Evolutionary conservation across 2,113 vertebrate species (phyloP), one percentile per base, ranked within the genome.

Genomic region (Oophaga pumilio): DNA sequence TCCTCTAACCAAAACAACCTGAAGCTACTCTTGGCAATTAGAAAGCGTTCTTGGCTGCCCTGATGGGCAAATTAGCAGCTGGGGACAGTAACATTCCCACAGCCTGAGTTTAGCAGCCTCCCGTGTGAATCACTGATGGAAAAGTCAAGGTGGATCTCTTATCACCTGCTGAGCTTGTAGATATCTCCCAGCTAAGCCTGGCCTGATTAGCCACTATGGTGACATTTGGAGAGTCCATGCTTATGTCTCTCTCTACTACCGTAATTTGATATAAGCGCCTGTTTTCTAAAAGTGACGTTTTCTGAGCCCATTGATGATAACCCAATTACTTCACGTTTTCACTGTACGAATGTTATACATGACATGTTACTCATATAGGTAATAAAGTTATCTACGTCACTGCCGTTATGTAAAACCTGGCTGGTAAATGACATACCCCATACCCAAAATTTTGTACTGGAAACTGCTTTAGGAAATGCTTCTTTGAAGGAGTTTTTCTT

Each of bases 1-100:
- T 89, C 84, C 86, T 89, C 87, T 84, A 92, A 95, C 93, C 93
- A 92, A 94, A 94, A 94, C 93, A 95, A 91, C 80, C 84, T 89
- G 78, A 82, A 43, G 88, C 90, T 89, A 17, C 18, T 92, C 90
- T 82, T 90, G 90, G 91, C 91, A 93, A 92, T 91, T 91, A 91
- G 90, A 93, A 87, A 84, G 85, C 5, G 8, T 59, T 90, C 89
- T 87, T 85, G 83, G 56, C 26, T 26, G 56, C 59, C 62, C n/a
- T 90, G 87, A 90, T 87, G 24, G 26, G 77, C 66, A 89, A 88
- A 33, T 85, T 89, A 91, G 88, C 90, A 91, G 89, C 89, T 93
- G 90, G 69, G 82, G 24, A 89, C 91, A 89, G 87, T 90, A 90
- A 89, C 84, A 89, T 92, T 92, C 86, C 87, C 89, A 90, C 86